Conservation (phyloP, 2,888 invertebrate species). For the Drosophila siamana region DNA sequence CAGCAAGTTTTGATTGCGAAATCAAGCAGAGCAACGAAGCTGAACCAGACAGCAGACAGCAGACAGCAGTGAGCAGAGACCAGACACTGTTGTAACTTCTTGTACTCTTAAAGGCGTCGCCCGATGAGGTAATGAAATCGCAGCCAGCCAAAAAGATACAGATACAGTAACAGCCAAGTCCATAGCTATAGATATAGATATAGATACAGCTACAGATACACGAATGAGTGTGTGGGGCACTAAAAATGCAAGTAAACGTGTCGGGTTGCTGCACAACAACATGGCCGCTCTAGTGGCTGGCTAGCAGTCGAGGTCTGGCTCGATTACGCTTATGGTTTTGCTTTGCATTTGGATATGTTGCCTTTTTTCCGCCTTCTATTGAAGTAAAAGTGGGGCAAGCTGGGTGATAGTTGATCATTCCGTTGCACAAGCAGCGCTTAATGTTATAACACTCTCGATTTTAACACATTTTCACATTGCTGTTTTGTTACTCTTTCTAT, state of each 20-base stretch:
- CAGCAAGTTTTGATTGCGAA: constrained; percentile 45
- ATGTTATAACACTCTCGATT: constrained; percentile 72
- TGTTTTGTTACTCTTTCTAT: constrained; percentile 11
- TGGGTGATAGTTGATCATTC: constrained; percentile 72
- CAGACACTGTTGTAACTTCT: constrained; percentile 67
- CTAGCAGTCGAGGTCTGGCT: constrained; percentile 31
- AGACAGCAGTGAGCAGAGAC: no score
- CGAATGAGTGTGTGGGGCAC: constrained; percentile 18
- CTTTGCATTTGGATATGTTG: constrained; percentile 54
- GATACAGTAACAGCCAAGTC: constrained; percentile 8
- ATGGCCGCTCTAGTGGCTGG: constrained; percentile 18
- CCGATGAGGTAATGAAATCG: constrained; percentile 79
- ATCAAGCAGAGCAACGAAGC: constrained; percentile 55
- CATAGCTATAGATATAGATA: constrained; percentile 22
- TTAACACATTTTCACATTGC: constrained; percentile 51
- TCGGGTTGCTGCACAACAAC: constrained; percentile 58
- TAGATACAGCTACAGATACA: constrained; percentile 27
- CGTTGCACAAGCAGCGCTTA: constrained; percentile 69
- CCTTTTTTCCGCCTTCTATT: constrained; percentile 49
- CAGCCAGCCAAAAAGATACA: constrained; percentile 46
- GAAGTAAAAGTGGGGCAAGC: constrained; percentile 71
- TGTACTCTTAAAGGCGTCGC: constrained; percentile 67
- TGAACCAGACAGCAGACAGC: constrained; percentile 55
- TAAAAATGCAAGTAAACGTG: constrained; percentile 69
- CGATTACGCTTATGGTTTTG: constrained; percentile 63